Base-by-base conservation (phyloP, 1,140 invertebrate species). In the Calliopsis andreniformis region DNA sequence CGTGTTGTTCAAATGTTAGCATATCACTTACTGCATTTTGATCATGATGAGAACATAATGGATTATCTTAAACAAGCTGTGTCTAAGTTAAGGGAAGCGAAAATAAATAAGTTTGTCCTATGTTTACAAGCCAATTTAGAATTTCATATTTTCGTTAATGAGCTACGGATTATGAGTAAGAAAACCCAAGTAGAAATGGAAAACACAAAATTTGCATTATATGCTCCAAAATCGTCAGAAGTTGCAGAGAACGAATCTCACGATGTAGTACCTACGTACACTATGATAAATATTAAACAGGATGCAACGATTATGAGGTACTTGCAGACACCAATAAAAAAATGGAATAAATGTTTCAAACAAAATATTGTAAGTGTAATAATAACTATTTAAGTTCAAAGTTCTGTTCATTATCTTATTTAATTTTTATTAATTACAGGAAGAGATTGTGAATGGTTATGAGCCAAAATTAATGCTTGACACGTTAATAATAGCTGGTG, bases 251-350 rank as follows among this genome's bases (percentile, higher is more conserved):
- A 83, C 56, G 67, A 86, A 25, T 80, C 81, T 42, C 66, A 76
- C 20, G 71, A 86, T 49, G 72, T 89, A 55, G 83, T 89, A 10
- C 88, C 91, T 25, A 81, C 87, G 32, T 92, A 89, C 70, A 87
- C 71, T 3, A 86, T 84, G 32, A 88, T 91, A 53, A 88, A 87
- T 53, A 80, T 90, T 5, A 78, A 80, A 18, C 80, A 87, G 49
- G 87, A 91, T 62, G 63, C 62, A 3, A 80, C 68, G 35, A 55
- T 90, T 25, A 64, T 79, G 47, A 49, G 59, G 10, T 58, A 75
- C 30, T 70, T 92, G 39, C 67, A 84, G 25, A 35, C 63, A 12
- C 67, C 87, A 4, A 42, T 90, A 7, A 69, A 79, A 6, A 79
- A 80, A 20, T 92, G 91, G 91, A 79, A 81, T 10, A 78, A 83